Conservation (phyloP, 2,888 invertebrate species). For the Ichneumoninae sp. region DNA sequence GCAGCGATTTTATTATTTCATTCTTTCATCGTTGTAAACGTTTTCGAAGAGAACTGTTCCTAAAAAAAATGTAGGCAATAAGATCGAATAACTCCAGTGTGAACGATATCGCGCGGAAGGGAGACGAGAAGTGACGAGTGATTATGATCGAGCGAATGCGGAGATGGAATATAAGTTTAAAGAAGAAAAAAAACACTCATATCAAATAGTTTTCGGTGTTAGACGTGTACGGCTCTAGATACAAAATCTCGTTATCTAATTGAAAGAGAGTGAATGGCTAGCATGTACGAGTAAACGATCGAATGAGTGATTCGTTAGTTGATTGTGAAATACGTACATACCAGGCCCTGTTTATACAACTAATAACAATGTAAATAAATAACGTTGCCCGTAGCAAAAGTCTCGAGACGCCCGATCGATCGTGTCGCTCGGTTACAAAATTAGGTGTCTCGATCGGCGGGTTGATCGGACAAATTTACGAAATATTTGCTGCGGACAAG, state of each 20-base stretch:
- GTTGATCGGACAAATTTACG: constrained; percentile 42
- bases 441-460: constrained; percentile 23
- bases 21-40: constrained; percentile 77
- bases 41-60: constrained; percentile 83
- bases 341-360: constrained; percentile 83
- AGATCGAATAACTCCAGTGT: constrained; percentile 71
- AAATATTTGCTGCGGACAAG: constrained; percentile 57
- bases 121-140: constrained; percentile 58
- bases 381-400: constrained; percentile 80
- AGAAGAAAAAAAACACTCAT: constrained; percentile 80
- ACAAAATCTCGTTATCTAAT: constrained; percentile 83
- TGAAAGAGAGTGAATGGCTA: constrained; percentile 71
- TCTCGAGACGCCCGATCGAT: constrained; percentile 45
- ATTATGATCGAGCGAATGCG: constrained; percentile 68
- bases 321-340: constrained; percentile 81
- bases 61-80: constrained; percentile 83
- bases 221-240: constrained; percentile 82
- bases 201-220: constrained; percentile 84
- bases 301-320: constrained; percentile 70
- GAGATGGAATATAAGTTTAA: constrained; percentile 54
- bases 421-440: constrained; percentile 19
- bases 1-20: constrained; percentile 62
- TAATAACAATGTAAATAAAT: constrained; percentile 80
- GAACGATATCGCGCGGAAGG: constrained; percentile 60
- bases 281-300: constrained; percentile 28